These are phyloP conservation scores for Etheostoma spectabile DNA, from an alignment of 2,113 vertebrate species.

Conservation along the genomic window DNA sequence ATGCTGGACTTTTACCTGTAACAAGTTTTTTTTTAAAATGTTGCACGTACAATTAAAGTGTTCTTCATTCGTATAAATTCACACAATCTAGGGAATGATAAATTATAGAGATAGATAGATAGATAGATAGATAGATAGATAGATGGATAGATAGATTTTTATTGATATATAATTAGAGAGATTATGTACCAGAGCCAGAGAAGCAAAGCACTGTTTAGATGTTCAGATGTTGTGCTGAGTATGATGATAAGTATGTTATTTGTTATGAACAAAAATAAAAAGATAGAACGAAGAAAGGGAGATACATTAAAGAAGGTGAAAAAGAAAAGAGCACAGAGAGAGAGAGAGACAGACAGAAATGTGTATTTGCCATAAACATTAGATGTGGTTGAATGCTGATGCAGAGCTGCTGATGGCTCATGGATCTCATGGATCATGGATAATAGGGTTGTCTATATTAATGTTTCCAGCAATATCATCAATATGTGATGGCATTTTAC, in stretches of 20 bases:
- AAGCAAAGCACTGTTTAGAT: not conserved
- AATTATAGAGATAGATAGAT: too few relatives aligned
- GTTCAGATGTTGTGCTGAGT: not conserved
- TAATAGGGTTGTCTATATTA: slow-evolving; percentile 19
- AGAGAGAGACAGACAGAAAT: too few relatives aligned
- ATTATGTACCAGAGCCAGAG: too few relatives aligned
- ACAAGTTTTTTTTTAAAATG: too few relatives aligned
- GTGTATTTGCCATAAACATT: not conserved
- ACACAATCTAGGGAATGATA: too few relatives aligned
- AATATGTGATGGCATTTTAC: not conserved
- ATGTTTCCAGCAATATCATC: not conserved
- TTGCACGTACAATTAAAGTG: too few relatives aligned
- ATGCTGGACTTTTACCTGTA: too few relatives aligned
- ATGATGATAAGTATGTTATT: not conserved
- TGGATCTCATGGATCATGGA: not conserved
- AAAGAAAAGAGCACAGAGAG: not conserved
- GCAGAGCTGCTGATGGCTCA: not conserved
- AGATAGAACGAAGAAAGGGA: not conserved
- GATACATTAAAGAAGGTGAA: not conserved
- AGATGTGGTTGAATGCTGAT: not conserved
- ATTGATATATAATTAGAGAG: too few relatives aligned
- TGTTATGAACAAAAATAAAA: not conserved
- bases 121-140: too few relatives aligned
- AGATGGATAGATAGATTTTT: too few relatives aligned
- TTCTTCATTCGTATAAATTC: not conserved